A percentile compares a stretch with the other conserved stretches of the same genome.
Evolutionary conservation across 2,113 vertebrate genomes (phyloP).

Genomic region (Sigmodon hispidus): DNA sequence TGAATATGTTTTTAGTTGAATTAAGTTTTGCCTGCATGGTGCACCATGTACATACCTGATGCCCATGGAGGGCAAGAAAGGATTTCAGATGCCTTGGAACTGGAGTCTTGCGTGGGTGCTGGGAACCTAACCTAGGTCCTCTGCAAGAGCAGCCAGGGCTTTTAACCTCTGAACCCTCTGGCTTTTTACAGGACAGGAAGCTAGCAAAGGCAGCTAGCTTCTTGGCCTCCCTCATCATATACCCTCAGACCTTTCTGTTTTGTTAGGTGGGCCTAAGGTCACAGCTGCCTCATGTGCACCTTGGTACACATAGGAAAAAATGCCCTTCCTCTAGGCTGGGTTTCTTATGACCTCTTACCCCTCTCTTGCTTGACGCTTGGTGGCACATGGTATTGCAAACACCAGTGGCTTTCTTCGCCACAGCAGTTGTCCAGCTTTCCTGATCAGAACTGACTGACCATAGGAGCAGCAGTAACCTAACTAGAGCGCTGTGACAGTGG

Average conservation of each 20-base stretch:
- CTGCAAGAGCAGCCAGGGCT: background rate
- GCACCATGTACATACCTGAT: background rate
- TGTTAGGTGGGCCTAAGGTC: background rate
- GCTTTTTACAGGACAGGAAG: background rate
- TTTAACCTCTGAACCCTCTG: too few species aligned
- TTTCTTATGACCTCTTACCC: background rate
- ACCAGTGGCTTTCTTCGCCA: background rate
- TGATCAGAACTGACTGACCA: background rate
- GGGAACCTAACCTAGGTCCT: background rate
- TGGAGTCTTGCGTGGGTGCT: background rate
- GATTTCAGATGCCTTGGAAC: background rate
- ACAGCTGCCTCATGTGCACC: background rate
- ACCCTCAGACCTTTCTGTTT: background rate
- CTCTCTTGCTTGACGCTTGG: background rate
- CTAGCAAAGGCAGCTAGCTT: background rate
- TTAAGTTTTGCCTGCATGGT: background rate
- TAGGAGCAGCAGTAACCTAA: background rate
- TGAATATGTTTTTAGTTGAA: background rate
- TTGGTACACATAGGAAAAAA: background rate
- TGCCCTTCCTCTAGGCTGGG: background rate
- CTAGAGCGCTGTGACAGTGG: background rate
- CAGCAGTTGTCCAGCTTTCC: background rate
- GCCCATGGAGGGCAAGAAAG: background rate
- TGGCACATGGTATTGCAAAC: background rate
- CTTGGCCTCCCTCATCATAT: background rate